Conservation (phyloP, 2,797 vertebrate genomes). For the Chelonia mydas region DNA sequence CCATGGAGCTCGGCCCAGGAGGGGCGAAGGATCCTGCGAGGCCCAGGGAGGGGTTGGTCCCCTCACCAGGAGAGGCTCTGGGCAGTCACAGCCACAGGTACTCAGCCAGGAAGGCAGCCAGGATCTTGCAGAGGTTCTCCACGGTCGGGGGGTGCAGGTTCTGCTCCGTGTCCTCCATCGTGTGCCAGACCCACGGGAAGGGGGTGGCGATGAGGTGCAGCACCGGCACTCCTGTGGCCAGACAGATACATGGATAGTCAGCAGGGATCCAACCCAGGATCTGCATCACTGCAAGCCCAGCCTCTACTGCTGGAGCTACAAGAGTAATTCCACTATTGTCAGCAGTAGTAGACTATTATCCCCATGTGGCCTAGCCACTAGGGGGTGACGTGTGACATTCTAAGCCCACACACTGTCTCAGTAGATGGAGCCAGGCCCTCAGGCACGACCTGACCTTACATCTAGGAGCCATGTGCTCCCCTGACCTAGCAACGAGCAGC, state of each 20-base stretch:
- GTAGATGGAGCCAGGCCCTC: neutral
- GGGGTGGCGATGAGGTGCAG: conserved; percentile 91
- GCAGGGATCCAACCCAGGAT: neutral
- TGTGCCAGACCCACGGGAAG: conserved; percentile 93
- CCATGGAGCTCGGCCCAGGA: neutral
- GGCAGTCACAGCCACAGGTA: conserved; percentile 82
- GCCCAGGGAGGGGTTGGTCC: neutral
- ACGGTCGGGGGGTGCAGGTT: conserved; percentile 89
- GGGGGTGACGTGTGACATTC: neutral
- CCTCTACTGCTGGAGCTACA: neutral
- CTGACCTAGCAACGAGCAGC: neutral
- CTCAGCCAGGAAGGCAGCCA: conserved; percentile 88
- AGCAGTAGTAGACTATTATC: neutral
- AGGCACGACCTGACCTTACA: no score
- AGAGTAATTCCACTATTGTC: no score
- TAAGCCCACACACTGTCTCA: neutral
- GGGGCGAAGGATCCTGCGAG: neutral
- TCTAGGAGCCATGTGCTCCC: neutral
- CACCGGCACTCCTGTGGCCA: conserved; percentile 85
- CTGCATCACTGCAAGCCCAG: neutral
- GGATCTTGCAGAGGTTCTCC: conserved; percentile 89
- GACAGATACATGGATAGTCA: neutral
- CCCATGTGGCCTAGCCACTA: neutral
- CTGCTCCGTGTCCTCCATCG: conserved; percentile 86
- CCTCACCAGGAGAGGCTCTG: fast-evolving